phyloP scores from a whole-genome alignment of 2,113 vertebrate species.

The Macquaria australasica region DNA sequence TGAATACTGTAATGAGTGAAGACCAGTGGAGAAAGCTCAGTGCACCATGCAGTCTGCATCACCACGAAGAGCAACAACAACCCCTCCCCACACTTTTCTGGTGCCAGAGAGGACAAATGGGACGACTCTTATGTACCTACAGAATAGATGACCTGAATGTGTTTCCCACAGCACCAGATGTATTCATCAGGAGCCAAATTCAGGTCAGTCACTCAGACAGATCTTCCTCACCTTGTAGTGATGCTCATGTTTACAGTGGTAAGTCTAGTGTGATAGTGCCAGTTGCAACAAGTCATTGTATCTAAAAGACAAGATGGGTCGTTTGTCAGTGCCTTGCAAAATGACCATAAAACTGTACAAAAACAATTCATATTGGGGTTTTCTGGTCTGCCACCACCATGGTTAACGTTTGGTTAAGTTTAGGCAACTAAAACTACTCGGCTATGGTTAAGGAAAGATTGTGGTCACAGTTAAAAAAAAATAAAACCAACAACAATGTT shows the following conservation, averaged over 20 bases:
- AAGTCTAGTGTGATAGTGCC: background rate
- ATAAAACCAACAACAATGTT: no score
- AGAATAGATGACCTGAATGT: slow-evolving; percentile 18
- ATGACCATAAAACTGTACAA: background rate
- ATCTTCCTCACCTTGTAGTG: slow-evolving; percentile 5
- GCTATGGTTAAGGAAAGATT: background rate
- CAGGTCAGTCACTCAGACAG: slow-evolving; percentile 26
- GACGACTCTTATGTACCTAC: background rate
- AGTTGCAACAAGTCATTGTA: background rate
- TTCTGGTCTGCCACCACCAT: background rate
- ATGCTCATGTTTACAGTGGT: background rate
- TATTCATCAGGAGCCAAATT: slow-evolving; percentile 35
- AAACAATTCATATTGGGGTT: background rate
- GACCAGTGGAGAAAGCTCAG: background rate
- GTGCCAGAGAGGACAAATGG: slow-evolving; percentile 1
- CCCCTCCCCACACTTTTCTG: background rate
- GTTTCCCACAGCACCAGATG: slow-evolving; percentile 2
- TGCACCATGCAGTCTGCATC: background rate
- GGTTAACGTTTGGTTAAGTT: background rate
- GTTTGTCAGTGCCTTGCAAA: background rate
- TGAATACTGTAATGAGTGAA: slow-evolving; percentile 27
- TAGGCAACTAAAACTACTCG: background rate
- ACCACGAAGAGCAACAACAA: background rate
- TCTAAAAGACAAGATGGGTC: background rate
- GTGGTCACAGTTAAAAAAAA: background rate